These are phyloP conservation scores for Lucinisca nassula DNA, from an alignment of 2,888 invertebrate genomes.

Conservation along the genomic window DNA sequence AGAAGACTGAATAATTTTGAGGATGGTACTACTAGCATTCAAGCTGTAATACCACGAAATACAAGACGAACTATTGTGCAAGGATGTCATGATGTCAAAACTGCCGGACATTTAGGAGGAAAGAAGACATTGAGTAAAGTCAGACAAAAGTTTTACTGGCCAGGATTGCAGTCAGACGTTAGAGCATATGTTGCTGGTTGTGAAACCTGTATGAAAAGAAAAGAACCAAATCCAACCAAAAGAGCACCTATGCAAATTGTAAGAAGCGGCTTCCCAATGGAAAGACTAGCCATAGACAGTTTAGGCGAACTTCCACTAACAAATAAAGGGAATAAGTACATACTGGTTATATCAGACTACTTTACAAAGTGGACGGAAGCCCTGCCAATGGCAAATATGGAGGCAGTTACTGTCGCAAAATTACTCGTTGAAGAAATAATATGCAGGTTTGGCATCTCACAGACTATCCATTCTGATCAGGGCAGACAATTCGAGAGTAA, in stretches of 20 bases:
- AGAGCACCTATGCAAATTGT: conserved; percentile 28
- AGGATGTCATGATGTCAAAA: too few relatives aligned
- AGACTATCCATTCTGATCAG: conserved; percentile 37
- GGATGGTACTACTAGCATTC: too few relatives aligned
- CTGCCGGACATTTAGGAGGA: neutral
- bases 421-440: conserved; percentile 16
- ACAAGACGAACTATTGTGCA: too few relatives aligned
- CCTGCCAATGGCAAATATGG: conserved; percentile 3
- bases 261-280: conserved; percentile 9
- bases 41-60: too few relatives aligned
- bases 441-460: conserved; percentile 28
- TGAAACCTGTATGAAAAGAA: conserved; percentile 8
- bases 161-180: neutral
- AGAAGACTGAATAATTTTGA: too few relatives aligned
- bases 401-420: conserved; percentile 21
- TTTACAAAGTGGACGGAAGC: conserved; percentile 19
- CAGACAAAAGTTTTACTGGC: conserved; percentile 12
- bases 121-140: conserved; percentile 13
- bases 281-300: conserved; percentile 13
- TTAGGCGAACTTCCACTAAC: conserved; percentile 19
- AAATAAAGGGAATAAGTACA: neutral
- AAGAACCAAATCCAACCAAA: neutral
- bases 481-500: conserved; percentile 29
- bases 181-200: neutral
- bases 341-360: conserved; percentile 17